Evolutionary conservation across 2,888 invertebrate species (phyloP), one percentile per base, ranked within the genome.

Genomic region (Hirtodrosophila duncani): DNA sequence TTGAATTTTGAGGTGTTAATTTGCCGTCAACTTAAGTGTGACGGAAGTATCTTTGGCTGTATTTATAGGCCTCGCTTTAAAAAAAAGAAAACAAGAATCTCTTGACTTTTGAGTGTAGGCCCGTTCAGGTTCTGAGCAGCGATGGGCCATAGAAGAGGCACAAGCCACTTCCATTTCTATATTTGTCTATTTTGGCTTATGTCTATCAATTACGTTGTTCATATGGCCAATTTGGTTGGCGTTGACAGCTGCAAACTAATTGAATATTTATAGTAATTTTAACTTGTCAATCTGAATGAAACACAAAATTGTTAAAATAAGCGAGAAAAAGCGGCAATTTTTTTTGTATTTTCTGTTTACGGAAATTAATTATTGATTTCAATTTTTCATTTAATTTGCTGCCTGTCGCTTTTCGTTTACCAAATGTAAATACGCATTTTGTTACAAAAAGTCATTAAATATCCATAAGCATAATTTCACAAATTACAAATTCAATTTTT

Each of bases 351-450:
- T n/a, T n/a, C 57, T 64, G 62, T 62, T 69, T 67, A 67, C 71
- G 61, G 45, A 72, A 67, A 68, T 71, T 58, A 67, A 55, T 60
- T 75, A 72, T 71, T 71, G 71, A 75, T 75, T 69, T 29, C 39
- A 30, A 49, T 59, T 37, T 34, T 37, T 8, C 17, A 34, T 26
- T 10, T 11, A 21, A n/a, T 16, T 36, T 11, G n/a, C 34, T 20
- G 13, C 14, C 45, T 27, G 33, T 21, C 43, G 44, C 43, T 33
- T 11, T 51, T 55, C 45, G 45, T 34, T 45, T 18, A 18, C 18
- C 33, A 46, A 45, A 21, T 14, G 39, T 46, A 61, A 42, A 63
- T 55, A 46, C 45, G 29, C 31, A 52, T 64, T 60, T 61, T 61
- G 50, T 49, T 44, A 37, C 51, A 43, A 20, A n/a, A 46, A 41